A percentile compares a stretch with the other conserved stretches of the same genome.
These are phyloP conservation scores for Brachypterus glaber DNA, from an alignment of 2,888 invertebrate species.

Conservation along the genomic window DNA sequence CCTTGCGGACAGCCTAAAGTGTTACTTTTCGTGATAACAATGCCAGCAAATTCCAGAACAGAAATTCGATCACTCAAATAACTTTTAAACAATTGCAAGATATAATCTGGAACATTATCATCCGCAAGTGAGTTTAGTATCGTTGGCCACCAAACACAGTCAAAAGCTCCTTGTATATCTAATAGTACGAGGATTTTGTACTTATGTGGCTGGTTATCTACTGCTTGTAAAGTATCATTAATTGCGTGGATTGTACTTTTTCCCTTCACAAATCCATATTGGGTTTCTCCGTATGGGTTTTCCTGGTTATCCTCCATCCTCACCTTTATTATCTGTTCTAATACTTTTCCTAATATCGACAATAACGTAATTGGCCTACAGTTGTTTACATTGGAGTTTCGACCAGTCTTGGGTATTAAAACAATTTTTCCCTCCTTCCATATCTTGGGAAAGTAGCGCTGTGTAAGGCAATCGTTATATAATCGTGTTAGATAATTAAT, in stretches of 20 bases:
- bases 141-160: neutral
- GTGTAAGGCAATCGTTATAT: too few relatives aligned
- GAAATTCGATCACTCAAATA: neutral
- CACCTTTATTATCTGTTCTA: too few relatives aligned
- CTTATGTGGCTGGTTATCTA: neutral
- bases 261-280: neutral
- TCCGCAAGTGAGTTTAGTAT: neutral
- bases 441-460: too few relatives aligned
- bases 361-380: too few relatives aligned
- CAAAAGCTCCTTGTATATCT: neutral
- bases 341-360: too few relatives aligned
- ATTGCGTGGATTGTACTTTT: neutral
- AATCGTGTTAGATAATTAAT: too few relatives aligned
- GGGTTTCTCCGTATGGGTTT: too few relatives aligned
- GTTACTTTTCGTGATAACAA: neutral
- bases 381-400: too few relatives aligned
- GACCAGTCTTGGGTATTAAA: too few relatives aligned
- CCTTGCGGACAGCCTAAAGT: neutral
- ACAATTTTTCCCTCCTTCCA: too few relatives aligned
- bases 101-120: neutral
- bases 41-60: neutral
- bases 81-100: neutral
- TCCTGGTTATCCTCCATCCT: too few relatives aligned
- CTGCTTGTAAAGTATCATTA: neutral
- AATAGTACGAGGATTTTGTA: neutral